These are phyloP conservation scores for Teleogryllus occipitalis DNA, from an alignment of 1,140 invertebrate species.

Conservation along the genomic window DNA sequence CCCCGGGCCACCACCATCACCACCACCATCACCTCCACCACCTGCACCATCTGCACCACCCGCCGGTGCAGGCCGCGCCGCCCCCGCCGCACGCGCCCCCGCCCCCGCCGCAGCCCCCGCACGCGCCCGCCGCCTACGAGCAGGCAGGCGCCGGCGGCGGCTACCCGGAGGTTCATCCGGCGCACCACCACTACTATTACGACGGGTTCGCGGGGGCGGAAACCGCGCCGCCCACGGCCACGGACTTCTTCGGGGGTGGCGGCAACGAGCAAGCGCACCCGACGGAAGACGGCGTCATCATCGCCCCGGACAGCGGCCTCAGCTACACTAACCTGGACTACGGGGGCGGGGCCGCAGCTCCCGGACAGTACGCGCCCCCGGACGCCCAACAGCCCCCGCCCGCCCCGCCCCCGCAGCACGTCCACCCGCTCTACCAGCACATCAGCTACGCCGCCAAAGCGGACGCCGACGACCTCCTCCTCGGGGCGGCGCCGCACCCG, in stretches of 20 bases:
- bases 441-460: slow-evolving; percentile 29
- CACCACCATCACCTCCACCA: slow-evolving; percentile 33
- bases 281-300: slow-evolving; percentile 37
- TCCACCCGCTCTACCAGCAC: slow-evolving; percentile 28
- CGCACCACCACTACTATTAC: too few species aligned
- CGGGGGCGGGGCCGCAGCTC: slow-evolving; percentile 46
- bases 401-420: slow-evolving; percentile 29
- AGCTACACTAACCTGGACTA: slow-evolving; percentile 88
- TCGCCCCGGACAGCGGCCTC: slow-evolving; percentile 73
- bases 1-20: slow-evolving; percentile 31
- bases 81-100: too few species aligned
- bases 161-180: too few species aligned
- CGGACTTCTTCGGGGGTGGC: too few species aligned
- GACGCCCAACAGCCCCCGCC: slow-evolving; percentile 23
- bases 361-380: background rate
- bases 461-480: slow-evolving; percentile 4
- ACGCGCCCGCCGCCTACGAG: background rate
- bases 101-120: too few species aligned
- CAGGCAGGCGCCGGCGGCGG: too few species aligned
- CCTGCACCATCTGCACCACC: slow-evolving; percentile 27
- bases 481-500: slow-evolving; percentile 16
- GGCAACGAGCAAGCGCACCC: background rate
- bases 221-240: too few species aligned
- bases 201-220: too few species aligned
- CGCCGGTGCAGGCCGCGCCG: too few species aligned